Evolutionary conservation across 2,797 vertebrate species (phyloP), one percentile per base, ranked within the genome.

Genomic region (Iguana delicatissima): DNA sequence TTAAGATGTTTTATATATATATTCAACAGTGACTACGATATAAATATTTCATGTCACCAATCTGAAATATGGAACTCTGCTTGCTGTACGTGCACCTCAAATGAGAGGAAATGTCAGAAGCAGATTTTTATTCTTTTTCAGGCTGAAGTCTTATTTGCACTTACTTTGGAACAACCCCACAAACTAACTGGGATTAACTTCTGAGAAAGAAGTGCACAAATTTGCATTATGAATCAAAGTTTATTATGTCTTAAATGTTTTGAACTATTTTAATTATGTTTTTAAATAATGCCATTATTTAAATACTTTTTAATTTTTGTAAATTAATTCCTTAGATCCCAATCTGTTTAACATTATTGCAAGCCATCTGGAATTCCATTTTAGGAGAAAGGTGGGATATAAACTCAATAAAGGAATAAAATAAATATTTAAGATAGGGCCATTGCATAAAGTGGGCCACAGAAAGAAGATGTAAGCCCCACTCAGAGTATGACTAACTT

Each of bases 1-100:
- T 50, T 0, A 88, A 88, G 80, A 84, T 55, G 84, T 76, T 77
- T 14, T 87, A 86, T 55, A 67, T 77, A 89, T 80, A 72, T 81
- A 2, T 88, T 93, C 7, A 84, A 0, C 86, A 2, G 1, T 81
- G 18, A 87, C 80, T 50, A 81, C 6, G 32, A 77, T 93, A 72
- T 64, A 89, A 2, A 10, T 84, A 32, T 77, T 89, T 52, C 22
- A 42, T 90, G 52, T 5, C 10, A 55, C 5, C 86, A 93, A 89
- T 87, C 0, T 6, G 24, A 64, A 90, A 80, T 82, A 22, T 46
- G 38, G 83, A 62, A 80, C 0, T 59, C 85, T 24, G 91, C 4
- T 69, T 18, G n/a, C 2, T 57, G 3, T 59, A 55, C 4, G 2
- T 73, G 9, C 35, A 35, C 46, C 86, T 82, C 14, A 26, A 90